Conservation (phyloP, 2,888 invertebrate species). For the Listrodromus nycthemerus region DNA sequence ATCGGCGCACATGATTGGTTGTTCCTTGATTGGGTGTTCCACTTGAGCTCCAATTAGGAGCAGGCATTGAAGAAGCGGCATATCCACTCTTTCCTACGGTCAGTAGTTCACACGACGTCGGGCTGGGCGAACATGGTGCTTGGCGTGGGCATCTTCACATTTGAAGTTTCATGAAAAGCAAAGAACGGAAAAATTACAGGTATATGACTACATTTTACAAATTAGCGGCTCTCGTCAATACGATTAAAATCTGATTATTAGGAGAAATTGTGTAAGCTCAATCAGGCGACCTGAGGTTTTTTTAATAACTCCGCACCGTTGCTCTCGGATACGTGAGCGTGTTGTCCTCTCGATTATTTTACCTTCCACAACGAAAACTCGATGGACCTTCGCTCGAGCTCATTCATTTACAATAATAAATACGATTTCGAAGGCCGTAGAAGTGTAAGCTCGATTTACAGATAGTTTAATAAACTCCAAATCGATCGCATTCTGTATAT, state of each 20-base stretch:
- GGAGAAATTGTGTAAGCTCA: constrained; percentile 56
- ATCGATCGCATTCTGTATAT: constrained; percentile 87
- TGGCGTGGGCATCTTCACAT: background rate
- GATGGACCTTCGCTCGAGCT: constrained; percentile 18
- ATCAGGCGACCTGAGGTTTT: constrained; percentile 40
- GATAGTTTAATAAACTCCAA: constrained; percentile 86
- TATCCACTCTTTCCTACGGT: background rate
- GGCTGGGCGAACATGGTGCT: background rate
- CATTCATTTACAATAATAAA: background rate
- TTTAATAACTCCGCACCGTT: constrained; percentile 20
- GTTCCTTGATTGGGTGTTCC: background rate
- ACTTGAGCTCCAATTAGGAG: background rate
- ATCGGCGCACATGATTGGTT: background rate
- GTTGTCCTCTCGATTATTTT: constrained; percentile 24
- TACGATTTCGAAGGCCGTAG: background rate
- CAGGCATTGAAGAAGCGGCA: background rate
- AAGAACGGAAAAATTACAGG: background rate
- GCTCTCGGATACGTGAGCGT: background rate
- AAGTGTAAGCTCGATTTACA: constrained; percentile 74
- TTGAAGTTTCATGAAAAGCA: background rate
- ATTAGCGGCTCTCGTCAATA: background rate
- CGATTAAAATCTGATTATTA: constrained; percentile 53
- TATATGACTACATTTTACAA: background rate
- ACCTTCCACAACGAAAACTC: constrained; percentile 43
- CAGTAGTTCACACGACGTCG: background rate